phyloP scores from a whole-genome alignment of 2,113 vertebrate genomes.

The Pardalotus punctatus region DNA sequence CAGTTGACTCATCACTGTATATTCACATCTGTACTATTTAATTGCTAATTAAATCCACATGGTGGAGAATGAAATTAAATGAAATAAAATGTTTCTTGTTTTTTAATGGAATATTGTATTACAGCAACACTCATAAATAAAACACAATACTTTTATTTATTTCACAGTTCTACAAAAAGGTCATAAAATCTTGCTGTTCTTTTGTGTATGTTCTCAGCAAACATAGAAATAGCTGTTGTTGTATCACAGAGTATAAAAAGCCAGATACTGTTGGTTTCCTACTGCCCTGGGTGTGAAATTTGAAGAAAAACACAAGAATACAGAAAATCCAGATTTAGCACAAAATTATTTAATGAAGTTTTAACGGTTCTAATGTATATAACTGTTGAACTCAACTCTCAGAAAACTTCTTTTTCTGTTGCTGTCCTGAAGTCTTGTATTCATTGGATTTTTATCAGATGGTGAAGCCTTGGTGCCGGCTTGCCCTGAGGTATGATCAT shows the following conservation, averaged over 20 bases:
- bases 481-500: not conserved
- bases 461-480: not conserved
- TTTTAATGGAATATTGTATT: not conserved
- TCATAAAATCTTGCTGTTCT: not conserved
- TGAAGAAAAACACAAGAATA: not conserved
- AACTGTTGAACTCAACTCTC: not conserved
- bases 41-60: constrained; percentile 1
- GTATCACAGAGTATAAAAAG: not conserved
- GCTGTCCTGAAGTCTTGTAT: not conserved
- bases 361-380: not conserved
- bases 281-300: not conserved
- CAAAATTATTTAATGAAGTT: not conserved
- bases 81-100: not conserved
- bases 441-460: not conserved
- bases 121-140: not conserved
- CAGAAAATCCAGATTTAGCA: not conserved
- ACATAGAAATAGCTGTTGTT: not conserved
- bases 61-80: not conserved
- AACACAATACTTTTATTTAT: not conserved
- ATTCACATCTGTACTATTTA: not conserved
- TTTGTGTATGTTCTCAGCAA: not conserved
- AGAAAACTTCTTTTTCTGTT: not conserved
- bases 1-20: not conserved
- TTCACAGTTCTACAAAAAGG: not conserved
- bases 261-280: not conserved